phyloP scores from a whole-genome alignment of 2,113 vertebrate species.

The Thomomys bottae region DNA sequence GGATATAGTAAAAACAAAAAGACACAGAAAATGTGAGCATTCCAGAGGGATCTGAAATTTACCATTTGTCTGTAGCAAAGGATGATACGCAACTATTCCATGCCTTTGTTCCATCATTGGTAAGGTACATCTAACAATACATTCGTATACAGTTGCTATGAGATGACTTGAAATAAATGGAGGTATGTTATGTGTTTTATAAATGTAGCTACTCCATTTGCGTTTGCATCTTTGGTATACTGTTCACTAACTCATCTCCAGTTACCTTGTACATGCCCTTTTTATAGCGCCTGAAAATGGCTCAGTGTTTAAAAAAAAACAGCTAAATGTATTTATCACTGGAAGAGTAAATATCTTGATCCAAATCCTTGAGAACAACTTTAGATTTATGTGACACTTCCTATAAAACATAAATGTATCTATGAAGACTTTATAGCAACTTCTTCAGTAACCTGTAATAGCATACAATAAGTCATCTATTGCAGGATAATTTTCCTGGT shows the following conservation, averaged over 20 bases:
- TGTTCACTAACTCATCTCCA: neutral
- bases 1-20: neutral
- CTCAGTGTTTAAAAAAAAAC: neutral
- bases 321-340: neutral
- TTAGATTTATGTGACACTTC: neutral
- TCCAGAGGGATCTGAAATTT: neutral
- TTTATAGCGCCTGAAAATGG: neutral
- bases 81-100: neutral
- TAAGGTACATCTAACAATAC: neutral
- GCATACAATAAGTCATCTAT: slow-evolving; percentile 49
- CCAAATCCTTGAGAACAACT: slow-evolving; percentile 27
- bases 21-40: accelerated
- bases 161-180: neutral
- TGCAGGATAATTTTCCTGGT: slow-evolving; percentile 57
- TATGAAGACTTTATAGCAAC: slow-evolving; percentile 27
- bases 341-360: slow-evolving; percentile 37
- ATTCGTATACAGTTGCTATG: neutral
- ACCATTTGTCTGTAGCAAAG: neutral
- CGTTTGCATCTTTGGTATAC: neutral
- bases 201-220: neutral
- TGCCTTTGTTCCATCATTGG: neutral
- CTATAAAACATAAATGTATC: slow-evolving; percentile 54
- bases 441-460: slow-evolving; percentile 40
- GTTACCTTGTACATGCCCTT: neutral
- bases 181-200: neutral